phyloP scores from a whole-genome alignment of 2,797 vertebrate genomes.

The Gymnopithys bicolor region DNA sequence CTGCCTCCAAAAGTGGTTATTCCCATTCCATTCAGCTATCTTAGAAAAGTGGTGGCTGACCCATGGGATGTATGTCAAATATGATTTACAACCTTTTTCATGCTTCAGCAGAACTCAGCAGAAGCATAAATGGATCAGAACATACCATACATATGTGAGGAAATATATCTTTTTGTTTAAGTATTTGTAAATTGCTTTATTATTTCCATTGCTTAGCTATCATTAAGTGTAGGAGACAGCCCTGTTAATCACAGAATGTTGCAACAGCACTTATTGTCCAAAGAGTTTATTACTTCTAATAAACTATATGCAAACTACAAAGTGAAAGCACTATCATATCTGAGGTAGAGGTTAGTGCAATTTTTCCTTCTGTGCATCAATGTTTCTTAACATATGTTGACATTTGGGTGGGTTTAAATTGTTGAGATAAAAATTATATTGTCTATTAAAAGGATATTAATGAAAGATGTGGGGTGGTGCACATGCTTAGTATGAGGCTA shows the following conservation, averaged over 20 bases:
- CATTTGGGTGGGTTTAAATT: not conserved
- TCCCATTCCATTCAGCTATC: constrained; percentile 48
- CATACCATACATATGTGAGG: not conserved
- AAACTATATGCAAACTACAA: not conserved
- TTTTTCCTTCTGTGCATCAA: not conserved
- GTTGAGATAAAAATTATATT: not conserved
- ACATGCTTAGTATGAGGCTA: not conserved
- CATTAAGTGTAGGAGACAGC: constrained; percentile 4
- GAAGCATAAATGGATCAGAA: constrained; percentile 64
- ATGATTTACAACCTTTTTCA: constrained; percentile 44
- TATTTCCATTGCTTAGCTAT: constrained; percentile 30
- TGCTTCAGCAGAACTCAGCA: constrained; percentile 55
- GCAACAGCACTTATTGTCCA: not conserved
- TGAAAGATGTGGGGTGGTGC: not conserved
- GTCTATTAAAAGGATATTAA: not conserved
- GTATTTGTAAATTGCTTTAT: constrained; percentile 22
- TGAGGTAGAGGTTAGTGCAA: not conserved
- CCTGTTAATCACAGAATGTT: constrained; percentile 47
- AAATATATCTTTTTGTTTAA: constrained; percentile 26
- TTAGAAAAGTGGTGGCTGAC: constrained; percentile 55
- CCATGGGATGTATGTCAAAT: constrained; percentile 40
- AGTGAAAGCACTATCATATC: not conserved
- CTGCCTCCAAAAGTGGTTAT: not conserved
- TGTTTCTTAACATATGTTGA: not conserved
- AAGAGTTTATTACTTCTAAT: not conserved